phyloP scores from a whole-genome alignment of 2,797 vertebrate species.

The Pseudomugil tenellus region DNA sequence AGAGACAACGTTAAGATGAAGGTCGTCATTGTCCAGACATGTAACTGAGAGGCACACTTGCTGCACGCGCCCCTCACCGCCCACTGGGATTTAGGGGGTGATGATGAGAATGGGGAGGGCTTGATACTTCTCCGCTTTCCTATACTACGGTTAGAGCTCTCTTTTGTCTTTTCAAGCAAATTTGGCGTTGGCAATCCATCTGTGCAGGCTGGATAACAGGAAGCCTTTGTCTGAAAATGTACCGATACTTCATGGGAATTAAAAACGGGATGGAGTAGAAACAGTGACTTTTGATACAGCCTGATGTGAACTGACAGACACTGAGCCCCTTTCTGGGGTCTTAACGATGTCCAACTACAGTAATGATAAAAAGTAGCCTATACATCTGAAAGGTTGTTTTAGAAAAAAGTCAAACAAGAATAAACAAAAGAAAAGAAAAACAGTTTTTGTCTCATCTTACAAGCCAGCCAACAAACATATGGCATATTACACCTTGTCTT shows the following conservation, averaged over 20 bases:
- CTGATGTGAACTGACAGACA: background rate
- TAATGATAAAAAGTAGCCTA: background rate
- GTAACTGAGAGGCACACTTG: conserved; percentile 76
- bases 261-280: conserved; percentile 24
- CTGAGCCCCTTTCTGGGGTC: background rate
- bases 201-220: conserved; percentile 77
- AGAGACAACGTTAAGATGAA: no score
- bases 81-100: conserved; percentile 47
- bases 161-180: conserved; percentile 81
- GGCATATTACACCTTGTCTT: no score
- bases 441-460: background rate
- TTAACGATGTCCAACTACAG: background rate
- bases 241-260: conserved; percentile 72
- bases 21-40: background rate
- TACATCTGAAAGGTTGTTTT: no score
- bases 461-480: background rate
- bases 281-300: conserved; percentile 2
- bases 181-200: conserved; percentile 85
- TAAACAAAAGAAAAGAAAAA: background rate
- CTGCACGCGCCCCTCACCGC: conserved; percentile 77
- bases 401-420: no score
- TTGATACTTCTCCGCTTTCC: conserved; percentile 53
- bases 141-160: conserved; percentile 81
- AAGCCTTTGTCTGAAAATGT: conserved; percentile 74
- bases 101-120: background rate